These are phyloP conservation scores for Argynnis bischoffii DNA, from an alignment of 2,888 invertebrate species.

Conservation along the genomic window DNA sequence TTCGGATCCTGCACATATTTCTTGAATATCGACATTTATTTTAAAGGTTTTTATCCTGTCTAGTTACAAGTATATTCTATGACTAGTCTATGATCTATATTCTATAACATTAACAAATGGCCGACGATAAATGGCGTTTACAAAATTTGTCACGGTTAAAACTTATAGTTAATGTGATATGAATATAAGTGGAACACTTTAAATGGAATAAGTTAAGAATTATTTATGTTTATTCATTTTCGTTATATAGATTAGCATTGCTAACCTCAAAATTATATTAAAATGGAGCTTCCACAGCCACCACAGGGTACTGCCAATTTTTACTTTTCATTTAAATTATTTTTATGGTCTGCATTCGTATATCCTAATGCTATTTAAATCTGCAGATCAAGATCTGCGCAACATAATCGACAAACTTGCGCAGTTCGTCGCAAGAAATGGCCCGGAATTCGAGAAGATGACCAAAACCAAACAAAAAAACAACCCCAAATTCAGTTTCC, in stretches of 20 bases:
- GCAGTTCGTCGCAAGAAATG: slow-evolving; percentile 99
- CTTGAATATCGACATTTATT: too few species aligned
- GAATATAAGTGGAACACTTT: slow-evolving; percentile 21
- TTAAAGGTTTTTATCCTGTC: not conserved
- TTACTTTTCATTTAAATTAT: not conserved
- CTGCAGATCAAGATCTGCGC: slow-evolving; percentile 94
- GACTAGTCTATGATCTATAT: slow-evolving; percentile 16
- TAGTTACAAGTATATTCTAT: not conserved
- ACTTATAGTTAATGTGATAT: slow-evolving; percentile 26
- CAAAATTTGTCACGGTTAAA: slow-evolving; percentile 21
- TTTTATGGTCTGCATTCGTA: not conserved
- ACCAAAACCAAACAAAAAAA: slow-evolving; percentile 99
- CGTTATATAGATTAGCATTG: slow-evolving; percentile 26
- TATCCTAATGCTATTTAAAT: slow-evolving; percentile 36
- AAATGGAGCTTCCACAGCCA: slow-evolving; percentile 82
- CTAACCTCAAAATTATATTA: slow-evolving; percentile 65
- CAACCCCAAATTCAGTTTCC: slow-evolving; percentile 98
- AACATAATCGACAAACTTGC: slow-evolving; percentile 99
- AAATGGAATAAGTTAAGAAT: slow-evolving; percentile 9
- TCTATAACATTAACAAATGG: slow-evolving; percentile 33
- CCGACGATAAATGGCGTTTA: slow-evolving; percentile 27
- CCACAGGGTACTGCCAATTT: slow-evolving; percentile 79
- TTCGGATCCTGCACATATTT: too few species aligned
- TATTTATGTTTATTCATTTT: slow-evolving; percentile 25
- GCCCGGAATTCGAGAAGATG: slow-evolving; percentile 99